phyloP scores from a whole-genome alignment of 2,888 invertebrate species.

The Oscheius myriophilus region DNA sequence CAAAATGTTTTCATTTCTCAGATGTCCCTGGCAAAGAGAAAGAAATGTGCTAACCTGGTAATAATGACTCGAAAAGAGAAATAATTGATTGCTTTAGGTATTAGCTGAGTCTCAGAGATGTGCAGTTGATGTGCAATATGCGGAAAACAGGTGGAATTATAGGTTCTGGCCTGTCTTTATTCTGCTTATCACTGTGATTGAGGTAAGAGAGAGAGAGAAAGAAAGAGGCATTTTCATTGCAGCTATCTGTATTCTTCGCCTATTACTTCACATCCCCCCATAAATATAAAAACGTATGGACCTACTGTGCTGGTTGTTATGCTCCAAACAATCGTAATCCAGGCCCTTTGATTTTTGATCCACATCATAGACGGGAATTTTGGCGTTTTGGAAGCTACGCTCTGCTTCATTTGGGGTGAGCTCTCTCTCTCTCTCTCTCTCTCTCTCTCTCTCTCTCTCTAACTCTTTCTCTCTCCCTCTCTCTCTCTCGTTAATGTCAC shows the following conservation, averaged over 20 bases:
- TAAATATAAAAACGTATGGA: conserved; percentile 66
- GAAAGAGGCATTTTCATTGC: not conserved
- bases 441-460: no score
- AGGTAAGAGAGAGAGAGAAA: conserved; percentile 33
- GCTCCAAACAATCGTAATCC: conserved; percentile 35
- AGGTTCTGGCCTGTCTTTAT: conserved; percentile 90
- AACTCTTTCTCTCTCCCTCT: no score
- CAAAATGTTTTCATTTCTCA: no score
- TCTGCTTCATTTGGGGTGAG: conserved; percentile 53
- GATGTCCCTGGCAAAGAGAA: no score
- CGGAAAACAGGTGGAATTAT: conserved; percentile 46
- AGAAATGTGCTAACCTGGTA: no score
- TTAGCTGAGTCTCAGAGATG: no score
- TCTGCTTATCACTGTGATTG: conserved; percentile 84
- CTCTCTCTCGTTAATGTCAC: not conserved
- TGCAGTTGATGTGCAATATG: conserved; percentile 41
- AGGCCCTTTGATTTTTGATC: conserved; percentile 83
- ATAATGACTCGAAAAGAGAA: no score
- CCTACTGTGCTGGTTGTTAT: conserved; percentile 82
- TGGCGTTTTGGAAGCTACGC: conserved; percentile 93
- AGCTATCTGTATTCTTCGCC: conserved; percentile 75
- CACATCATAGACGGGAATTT: conserved; percentile 83
- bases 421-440: no score
- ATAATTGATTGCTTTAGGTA: no score
- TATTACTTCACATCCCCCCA: conserved; percentile 73